Percentiles rank a stretch among this genome's conserved stretches.
phyloP scores from a whole-genome alignment of 2,113 vertebrate species.

The Solea senegalensis region DNA sequence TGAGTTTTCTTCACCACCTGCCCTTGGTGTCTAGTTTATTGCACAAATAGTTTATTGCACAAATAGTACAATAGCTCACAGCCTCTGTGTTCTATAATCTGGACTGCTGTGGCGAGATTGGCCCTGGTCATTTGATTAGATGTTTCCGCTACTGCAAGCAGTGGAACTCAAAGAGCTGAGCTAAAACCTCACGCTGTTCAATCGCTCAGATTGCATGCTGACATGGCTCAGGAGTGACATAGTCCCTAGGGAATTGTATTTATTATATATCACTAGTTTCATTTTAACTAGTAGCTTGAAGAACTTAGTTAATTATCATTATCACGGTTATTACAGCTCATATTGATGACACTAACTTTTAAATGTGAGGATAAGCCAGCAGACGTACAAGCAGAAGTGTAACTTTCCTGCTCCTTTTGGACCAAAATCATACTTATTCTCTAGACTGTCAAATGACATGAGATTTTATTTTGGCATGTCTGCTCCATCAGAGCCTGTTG shows the following conservation, averaged over 20 bases:
- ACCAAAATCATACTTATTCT: no score
- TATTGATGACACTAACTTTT: no score
- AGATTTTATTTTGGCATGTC: not conserved
- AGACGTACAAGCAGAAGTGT: no score
- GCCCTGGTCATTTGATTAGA: not conserved
- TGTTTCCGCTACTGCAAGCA: not conserved
- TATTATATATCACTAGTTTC: no score
- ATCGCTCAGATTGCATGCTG: not conserved
- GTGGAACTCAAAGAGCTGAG: not conserved
- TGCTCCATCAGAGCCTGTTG: not conserved
- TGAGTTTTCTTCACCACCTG: not conserved
- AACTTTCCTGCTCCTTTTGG: no score
- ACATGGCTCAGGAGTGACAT: not conserved
- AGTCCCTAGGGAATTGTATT: not conserved
- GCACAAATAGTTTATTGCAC: not conserved
- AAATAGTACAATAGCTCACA: no score
- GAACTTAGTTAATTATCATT: no score
- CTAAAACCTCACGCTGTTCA: slow-evolving; percentile 1
- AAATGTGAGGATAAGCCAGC: no score
- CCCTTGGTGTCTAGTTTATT: not conserved
- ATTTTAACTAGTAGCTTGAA: no score
- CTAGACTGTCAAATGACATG: no score
- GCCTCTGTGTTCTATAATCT: slow-evolving; percentile 2
- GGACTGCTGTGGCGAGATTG: not conserved
- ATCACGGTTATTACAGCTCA: no score